phyloP scores from a whole-genome alignment of 2,113 vertebrate species.

The Ginglymostoma cirratum region DNA sequence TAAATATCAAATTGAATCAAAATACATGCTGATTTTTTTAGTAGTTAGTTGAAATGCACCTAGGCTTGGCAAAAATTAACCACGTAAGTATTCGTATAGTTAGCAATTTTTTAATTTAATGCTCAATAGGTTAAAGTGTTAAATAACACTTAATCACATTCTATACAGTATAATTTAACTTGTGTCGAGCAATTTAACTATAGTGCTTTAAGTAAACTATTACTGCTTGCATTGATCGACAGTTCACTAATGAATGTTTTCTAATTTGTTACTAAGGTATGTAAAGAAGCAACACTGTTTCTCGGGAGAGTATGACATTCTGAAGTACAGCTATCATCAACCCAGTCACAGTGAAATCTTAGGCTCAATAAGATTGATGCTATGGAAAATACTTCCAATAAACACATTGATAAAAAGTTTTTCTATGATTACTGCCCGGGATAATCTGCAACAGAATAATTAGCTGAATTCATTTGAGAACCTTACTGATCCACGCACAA shows the following conservation, averaged over 20 bases:
- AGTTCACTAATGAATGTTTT: neutral
- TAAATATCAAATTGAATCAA: neutral
- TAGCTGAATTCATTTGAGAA: neutral
- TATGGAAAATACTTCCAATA: neutral
- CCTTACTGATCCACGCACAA: neutral
- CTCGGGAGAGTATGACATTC: neutral
- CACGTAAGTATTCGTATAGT: neutral
- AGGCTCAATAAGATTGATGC: neutral
- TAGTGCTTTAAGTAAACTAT: neutral
- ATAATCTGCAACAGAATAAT: neutral
- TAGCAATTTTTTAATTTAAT: neutral
- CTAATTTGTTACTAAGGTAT: neutral
- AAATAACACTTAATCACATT: neutral
- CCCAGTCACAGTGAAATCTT: neutral
- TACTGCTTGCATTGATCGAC: neutral
- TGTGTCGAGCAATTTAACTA: neutral
- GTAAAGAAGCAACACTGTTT: neutral
- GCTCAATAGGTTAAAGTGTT: neutral
- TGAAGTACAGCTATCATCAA: neutral
- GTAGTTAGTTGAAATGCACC: neutral
- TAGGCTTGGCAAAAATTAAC: neutral
- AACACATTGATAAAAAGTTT: neutral
- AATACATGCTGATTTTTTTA: neutral
- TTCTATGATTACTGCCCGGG: neutral
- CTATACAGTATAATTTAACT: neutral